Base-by-base conservation (phyloP, 2,797 vertebrate species). In the Menidia menidia region DNA sequence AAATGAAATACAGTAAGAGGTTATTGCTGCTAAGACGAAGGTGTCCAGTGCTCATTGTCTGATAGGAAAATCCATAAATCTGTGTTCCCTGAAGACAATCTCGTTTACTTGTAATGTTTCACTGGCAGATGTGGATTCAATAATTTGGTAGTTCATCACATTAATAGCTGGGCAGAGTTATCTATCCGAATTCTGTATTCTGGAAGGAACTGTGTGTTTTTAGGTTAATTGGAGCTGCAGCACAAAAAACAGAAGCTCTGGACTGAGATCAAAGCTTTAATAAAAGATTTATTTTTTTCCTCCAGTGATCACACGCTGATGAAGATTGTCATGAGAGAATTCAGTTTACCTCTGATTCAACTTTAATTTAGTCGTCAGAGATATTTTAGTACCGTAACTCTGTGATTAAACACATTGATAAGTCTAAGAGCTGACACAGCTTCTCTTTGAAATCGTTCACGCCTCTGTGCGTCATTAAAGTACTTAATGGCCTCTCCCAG, bases 381-480 rank as follows among this genome's bases (percentile, higher is more conserved):
- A 43, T 76, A 64, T 71, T 83, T 71, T 71, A 90, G 83, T 66
- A 61, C 68, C 48, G 66, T 70, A 85, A 86, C 75, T 75, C 86
- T 82, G 77, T 60, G 82, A 88, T 89, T 88, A 83, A 87, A 86
- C 78, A 68, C 68, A 66, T 67, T 85, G 67, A 78, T 61, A 48
- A 58, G 71, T 75, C 81, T 70, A 68, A 43, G 30, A 89, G 80
- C 83, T 83, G 86, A 83, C 84, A 75, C 18, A 57, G 78, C 73
- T 84, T 87, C 80, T 31, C 85, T 90, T 90, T 90, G 86, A 89
- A 91, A 88, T 87, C 78, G 73, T 81, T 83, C 81, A 78, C 68
- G 78, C 80, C 63, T 84, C 77, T 6, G 15, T 80, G 83, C 71
- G 3, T 68, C 71, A 86, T 89, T 90, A 84, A 89, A 87, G 70